These are phyloP conservation scores for Coreius guichenoti DNA, from an alignment of 2,797 vertebrate genomes.

Conservation along the genomic window DNA sequence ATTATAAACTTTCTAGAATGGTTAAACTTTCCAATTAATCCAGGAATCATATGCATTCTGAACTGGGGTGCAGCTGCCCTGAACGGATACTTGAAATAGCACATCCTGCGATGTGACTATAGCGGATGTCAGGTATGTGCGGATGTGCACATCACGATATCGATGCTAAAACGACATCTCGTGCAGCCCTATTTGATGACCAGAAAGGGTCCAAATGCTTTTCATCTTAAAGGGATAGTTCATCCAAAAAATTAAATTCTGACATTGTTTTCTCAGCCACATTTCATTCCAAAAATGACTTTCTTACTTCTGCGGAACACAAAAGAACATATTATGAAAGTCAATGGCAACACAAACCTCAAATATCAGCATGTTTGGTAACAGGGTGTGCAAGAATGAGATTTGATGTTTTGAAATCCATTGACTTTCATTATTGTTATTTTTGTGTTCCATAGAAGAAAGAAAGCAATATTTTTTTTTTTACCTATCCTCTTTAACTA, in stretches of 20 bases:
- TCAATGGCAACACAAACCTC: background rate
- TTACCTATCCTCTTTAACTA: background rate
- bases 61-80: too few relatives aligned
- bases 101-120: too few relatives aligned
- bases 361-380: background rate
- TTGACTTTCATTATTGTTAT: background rate
- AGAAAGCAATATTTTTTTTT: background rate
- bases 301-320: background rate
- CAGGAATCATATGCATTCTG: too few relatives aligned
- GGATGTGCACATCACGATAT: too few relatives aligned
- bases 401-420: background rate
- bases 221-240: background rate
- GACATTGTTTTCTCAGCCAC: background rate
- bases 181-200: background rate
- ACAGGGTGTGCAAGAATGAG: background rate
- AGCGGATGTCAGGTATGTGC: too few relatives aligned
- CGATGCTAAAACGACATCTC: too few relatives aligned
- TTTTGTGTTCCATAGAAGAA: background rate
- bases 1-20: too few relatives aligned
- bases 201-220: conserved; percentile 42
- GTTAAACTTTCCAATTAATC: too few relatives aligned
- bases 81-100: too few relatives aligned
- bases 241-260: background rate
- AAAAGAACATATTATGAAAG: background rate
- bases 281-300: background rate